phyloP scores from a whole-genome alignment of 2,888 invertebrate species.

The Lamellibrachia columna region DNA sequence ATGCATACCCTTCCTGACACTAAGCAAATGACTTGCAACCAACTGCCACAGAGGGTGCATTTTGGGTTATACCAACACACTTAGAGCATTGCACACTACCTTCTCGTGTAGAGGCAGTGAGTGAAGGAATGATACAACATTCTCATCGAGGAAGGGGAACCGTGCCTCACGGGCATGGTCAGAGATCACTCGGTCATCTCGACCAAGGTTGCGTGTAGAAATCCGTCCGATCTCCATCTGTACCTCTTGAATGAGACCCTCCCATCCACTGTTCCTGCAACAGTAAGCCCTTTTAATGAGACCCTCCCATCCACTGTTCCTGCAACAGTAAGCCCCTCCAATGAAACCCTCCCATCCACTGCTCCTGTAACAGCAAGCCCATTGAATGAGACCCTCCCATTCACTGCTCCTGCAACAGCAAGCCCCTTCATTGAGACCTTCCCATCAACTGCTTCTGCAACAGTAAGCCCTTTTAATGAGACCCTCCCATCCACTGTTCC shows the following conservation, averaged over 20 bases:
- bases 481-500: no score
- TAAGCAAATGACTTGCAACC: no score
- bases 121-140: constrained; percentile 69
- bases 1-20: no score
- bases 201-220: constrained; percentile 87
- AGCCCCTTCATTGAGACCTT: neutral
- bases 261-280: constrained; percentile 65
- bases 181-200: constrained; percentile 89
- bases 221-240: constrained; percentile 85
- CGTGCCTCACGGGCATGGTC: constrained; percentile 79
- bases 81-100: constrained; percentile 48
- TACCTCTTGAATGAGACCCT: constrained; percentile 73
- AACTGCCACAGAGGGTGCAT: no score
- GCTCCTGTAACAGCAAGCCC: no score
- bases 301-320: neutral
- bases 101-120: constrained; percentile 67
- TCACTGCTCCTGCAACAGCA: neutral
- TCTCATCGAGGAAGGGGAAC: constrained; percentile 75
- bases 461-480: neutral
- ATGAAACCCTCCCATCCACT: no score
- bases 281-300: no score
- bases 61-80: no score
- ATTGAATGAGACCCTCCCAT: no score
- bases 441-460: neutral
- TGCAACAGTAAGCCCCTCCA: neutral